Evolutionary conservation across 2,113 vertebrate genomes (phyloP).

Genomic region (Prionailurus bengalensis): DNA sequence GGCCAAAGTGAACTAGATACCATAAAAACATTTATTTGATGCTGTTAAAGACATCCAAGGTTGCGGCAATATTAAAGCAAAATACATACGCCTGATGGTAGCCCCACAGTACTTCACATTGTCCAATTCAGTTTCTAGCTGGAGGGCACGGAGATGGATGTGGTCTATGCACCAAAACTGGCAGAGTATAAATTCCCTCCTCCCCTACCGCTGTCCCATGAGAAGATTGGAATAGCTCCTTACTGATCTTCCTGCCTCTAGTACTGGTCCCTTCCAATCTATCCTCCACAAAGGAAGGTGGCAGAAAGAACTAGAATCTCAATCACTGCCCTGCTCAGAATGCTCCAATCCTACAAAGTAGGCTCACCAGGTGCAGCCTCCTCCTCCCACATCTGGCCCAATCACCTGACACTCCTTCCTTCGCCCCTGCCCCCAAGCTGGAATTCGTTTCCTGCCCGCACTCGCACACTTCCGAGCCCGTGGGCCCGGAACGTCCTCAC

Average conservation of each 20-base stretch:
- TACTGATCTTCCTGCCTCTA: not conserved
- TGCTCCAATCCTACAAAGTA: not conserved
- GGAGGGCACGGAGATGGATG: not conserved
- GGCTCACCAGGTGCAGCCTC: not conserved
- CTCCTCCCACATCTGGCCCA: not conserved
- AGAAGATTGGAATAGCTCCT: not conserved
- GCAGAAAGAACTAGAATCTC: not conserved
- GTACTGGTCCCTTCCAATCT: slow-evolving; percentile 18
- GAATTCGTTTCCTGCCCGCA: not conserved
- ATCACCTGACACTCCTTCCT: not conserved
- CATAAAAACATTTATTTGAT: slow-evolving; percentile 1
- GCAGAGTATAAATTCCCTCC: not conserved
- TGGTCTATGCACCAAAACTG: not conserved
- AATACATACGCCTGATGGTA: not conserved
- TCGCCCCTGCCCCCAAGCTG: not conserved
- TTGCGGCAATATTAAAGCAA: not conserved
- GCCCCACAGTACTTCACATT: not conserved
- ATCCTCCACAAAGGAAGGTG: slow-evolving; percentile 15
- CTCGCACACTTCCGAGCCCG: not conserved
- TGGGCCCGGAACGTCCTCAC: not conserved
- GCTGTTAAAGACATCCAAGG: slow-evolving; percentile 8
- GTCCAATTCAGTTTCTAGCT: not conserved
- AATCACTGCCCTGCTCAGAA: slow-evolving; percentile 32
- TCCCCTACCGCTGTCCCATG: not conserved
- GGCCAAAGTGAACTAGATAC: not conserved